These are phyloP conservation scores for Hybos culiciformis DNA, from an alignment of 2,888 invertebrate genomes.

Conservation along the genomic window DNA sequence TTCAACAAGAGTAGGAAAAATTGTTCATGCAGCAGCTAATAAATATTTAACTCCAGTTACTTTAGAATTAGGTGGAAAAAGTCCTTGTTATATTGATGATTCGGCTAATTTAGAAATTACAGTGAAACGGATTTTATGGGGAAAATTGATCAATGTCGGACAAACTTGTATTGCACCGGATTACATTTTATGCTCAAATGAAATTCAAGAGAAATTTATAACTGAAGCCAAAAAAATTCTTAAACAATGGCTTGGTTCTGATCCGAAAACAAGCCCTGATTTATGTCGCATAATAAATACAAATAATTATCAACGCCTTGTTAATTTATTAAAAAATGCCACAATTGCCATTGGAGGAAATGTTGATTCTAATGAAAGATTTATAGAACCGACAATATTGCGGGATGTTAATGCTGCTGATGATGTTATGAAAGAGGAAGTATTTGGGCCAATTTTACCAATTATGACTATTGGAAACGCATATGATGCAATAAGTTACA, in stretches of 20 bases:
- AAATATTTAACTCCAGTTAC: constrained; percentile 86
- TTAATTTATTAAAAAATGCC: constrained; percentile 54
- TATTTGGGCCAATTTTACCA: constrained; percentile 93
- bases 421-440: constrained; percentile 77
- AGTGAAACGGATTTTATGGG: constrained; percentile 80
- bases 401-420: constrained; percentile 59
- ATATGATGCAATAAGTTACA: constrained; percentile 84
- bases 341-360: constrained; percentile 69
- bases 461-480: constrained; percentile 69
- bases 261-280: constrained; percentile 69
- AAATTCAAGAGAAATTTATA: constrained; percentile 60
- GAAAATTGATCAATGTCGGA: constrained; percentile 82
- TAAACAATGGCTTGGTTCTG: constrained; percentile 70
- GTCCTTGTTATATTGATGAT: constrained; percentile 83
- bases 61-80: constrained; percentile 81
- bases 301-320: constrained; percentile 69
- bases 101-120: constrained; percentile 64
- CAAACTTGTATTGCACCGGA: constrained; percentile 97
- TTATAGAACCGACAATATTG: constrained; percentile 75
- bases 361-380: constrained; percentile 57
- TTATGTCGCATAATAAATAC: constrained; percentile 74
- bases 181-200: constrained; percentile 72
- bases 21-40: constrained; percentile 79
- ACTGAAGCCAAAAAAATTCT: constrained; percentile 50
- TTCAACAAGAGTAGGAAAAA: constrained; percentile 69